Percentiles rank a stretch among this genome's conserved stretches.
Evolutionary conservation across 2,113 vertebrate species (phyloP).

Genomic region (Grammomys dolichurus): DNA sequence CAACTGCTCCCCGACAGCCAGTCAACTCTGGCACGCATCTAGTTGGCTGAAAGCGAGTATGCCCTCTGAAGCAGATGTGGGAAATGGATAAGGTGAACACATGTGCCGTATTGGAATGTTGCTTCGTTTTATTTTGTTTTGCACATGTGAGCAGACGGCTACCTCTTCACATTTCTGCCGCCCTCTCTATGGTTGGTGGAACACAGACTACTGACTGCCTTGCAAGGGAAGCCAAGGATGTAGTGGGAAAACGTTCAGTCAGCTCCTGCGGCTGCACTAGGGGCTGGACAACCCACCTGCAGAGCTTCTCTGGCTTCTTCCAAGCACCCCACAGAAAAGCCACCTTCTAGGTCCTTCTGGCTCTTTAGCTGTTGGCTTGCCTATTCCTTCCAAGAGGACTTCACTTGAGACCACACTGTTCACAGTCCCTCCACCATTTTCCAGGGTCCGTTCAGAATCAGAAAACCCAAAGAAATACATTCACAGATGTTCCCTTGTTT

Average conservation of each 20-base stretch:
- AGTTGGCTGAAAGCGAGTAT: not conserved
- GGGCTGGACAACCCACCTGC: not conserved
- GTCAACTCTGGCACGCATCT: not conserved
- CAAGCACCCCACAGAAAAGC: not conserved
- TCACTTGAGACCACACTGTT: slow-evolving; percentile 80
- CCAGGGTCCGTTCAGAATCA: slow-evolving; percentile 90
- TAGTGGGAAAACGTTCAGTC: fast-evolving
- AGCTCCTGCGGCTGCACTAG: not conserved
- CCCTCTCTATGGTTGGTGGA: not conserved
- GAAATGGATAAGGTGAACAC: slow-evolving; percentile 11
- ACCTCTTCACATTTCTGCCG: not conserved
- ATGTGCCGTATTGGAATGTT: not conserved
- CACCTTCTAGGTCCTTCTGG: not conserved
- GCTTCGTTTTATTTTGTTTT: not conserved
- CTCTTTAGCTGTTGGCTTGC: not conserved
- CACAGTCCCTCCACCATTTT: slow-evolving; percentile 85
- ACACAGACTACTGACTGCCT: not conserved
- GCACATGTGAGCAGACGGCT: not conserved
- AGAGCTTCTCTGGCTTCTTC: not conserved
- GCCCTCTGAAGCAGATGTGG: not conserved
- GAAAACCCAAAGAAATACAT: slow-evolving; percentile 95
- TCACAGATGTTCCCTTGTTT: slow-evolving; percentile 99
- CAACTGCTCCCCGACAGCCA: slow-evolving; percentile 59
- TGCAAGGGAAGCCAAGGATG: not conserved
- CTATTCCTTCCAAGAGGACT: slow-evolving; percentile 57